Evolutionary conservation across 23 tunicate species (phyloP).

Genomic region (Ciona savignyi): DNA sequence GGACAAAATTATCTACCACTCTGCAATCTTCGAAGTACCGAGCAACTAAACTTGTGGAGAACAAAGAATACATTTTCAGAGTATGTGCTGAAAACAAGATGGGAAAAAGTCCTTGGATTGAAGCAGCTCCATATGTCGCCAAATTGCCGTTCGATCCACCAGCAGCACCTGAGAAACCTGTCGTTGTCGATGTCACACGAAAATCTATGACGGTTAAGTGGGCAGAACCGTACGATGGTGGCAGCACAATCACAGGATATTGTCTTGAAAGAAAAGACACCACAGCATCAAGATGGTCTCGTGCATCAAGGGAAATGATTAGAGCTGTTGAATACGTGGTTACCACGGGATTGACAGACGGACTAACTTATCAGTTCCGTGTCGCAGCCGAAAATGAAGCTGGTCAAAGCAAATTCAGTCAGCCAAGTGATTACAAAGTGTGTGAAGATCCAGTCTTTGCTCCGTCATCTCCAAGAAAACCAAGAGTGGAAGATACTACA

Average conservation of each 20-base stretch:
- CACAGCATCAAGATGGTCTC: constrained; percentile 69
- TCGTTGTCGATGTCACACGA: constrained; percentile 46
- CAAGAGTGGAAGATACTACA: constrained; percentile 48
- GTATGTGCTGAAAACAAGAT: constrained; percentile 73
- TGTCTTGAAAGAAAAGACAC: constrained; percentile 60
- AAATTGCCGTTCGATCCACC: constrained; percentile 71
- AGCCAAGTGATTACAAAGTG: constrained; percentile 40
- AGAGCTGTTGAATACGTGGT: constrained; percentile 63
- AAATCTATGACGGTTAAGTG: constrained; percentile 67
- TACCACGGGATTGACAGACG: constrained; percentile 65
- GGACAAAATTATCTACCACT: too few species aligned
- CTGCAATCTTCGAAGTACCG: too few species aligned
- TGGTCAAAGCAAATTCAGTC: constrained; percentile 59
- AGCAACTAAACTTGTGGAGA: constrained; percentile 48
- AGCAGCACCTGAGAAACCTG: constrained; percentile 56
- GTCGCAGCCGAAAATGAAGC: constrained; percentile 94
- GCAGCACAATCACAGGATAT: constrained; percentile 25
- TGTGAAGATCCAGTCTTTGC: constrained; percentile 67
- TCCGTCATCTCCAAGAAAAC: constrained; percentile 50
- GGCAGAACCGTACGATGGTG: constrained; percentile 60
- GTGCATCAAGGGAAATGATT: constrained; percentile 49
- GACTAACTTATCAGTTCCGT: constrained; percentile 72
- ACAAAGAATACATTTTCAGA: constrained; percentile 61
- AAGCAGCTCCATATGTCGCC: constrained; percentile 56
- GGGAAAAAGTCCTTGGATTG: constrained; percentile 63